Base-by-base conservation (phyloP, 2,113 vertebrate species). In the Phrynocephalus versicolor region DNA sequence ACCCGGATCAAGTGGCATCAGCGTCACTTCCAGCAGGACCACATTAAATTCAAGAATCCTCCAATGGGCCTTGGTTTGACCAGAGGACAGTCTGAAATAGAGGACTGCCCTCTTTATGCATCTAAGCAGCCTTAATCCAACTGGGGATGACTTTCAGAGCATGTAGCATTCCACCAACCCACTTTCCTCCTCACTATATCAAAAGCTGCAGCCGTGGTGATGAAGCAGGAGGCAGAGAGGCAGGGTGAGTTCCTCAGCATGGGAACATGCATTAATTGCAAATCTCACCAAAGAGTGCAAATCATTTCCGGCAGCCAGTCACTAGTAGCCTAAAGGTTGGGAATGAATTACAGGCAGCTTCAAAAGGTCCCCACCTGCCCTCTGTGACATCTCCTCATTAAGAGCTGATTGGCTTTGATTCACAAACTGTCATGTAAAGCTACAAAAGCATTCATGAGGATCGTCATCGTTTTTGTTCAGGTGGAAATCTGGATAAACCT, bases 301-400 rank as follows among this genome's bases (percentile, higher is more conserved):
- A 84, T 76, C 73, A 75, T 55, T 51, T 75, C 13, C 33, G 72
- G 51, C 39, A 84, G 58, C 60, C 82, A 25, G 39, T 25, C 58
- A 65, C 60, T 55, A 51, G 41, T 67, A 76, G 73, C 73, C 82
- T 55, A 76, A 84, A n/a, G 82, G 41, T 37, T 35, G n/a, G 62
- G 62, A 76, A 84, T 84, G 82, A 37, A 35, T 76, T 76, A 67
- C 25, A 67, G 23, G 30, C 73, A 65, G 51, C 41, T 84, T 76
- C 82, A 84, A 76, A 84, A n/a, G n/a, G 23, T 21, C n/a, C 19
- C n/a, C n/a, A 84, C 60, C 73, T 84, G 60, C 41, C 60, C n/a
- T 67, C 41, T 33, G 73, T 84, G 72, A 67, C 72, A 65, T 76
- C n/a, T 3, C 33, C 23, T 76, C 82, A 76, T 84, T 84, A 84